Conservation (phyloP, 2,113 vertebrate genomes). For the Cyprinodon tularosa region DNA sequence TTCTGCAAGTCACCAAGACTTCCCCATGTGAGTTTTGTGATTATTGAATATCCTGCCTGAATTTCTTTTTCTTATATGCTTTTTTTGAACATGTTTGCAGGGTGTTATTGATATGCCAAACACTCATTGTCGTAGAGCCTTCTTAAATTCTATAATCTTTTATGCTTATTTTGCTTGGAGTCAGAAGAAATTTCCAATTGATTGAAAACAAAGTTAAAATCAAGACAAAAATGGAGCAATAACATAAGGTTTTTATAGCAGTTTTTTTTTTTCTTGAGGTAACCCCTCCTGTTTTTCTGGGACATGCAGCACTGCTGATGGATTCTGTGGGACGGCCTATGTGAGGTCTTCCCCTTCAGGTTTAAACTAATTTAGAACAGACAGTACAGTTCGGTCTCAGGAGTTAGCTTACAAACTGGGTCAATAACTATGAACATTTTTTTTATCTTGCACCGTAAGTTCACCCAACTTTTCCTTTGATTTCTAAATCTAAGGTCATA, state of each 20-base stretch:
- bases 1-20: constrained; percentile 85
- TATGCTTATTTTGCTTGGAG: neutral
- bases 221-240: neutral
- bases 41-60: neutral
- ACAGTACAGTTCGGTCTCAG: constrained; percentile 42
- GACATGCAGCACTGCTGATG: constrained; percentile 20
- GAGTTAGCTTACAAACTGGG: constrained; percentile 63
- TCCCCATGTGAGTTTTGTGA: constrained; percentile 75
- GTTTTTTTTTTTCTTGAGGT: constrained; percentile 25
- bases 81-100: neutral
- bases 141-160: neutral
- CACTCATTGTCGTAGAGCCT: too few species aligned
- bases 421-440: constrained; percentile 60
- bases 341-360: constrained; percentile 67
- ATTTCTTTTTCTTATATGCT: neutral
- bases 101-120: neutral
- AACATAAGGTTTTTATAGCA: neutral
- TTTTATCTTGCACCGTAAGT: neutral
- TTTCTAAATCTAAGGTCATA: constrained; percentile 16
- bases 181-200: neutral
- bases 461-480: neutral
- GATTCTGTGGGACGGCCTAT: constrained; percentile 17
- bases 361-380: constrained; percentile 59
- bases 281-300: constrained; percentile 33
- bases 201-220: neutral